phyloP scores from a whole-genome alignment of 2,113 vertebrate species.

The Nannospalax galili region DNA sequence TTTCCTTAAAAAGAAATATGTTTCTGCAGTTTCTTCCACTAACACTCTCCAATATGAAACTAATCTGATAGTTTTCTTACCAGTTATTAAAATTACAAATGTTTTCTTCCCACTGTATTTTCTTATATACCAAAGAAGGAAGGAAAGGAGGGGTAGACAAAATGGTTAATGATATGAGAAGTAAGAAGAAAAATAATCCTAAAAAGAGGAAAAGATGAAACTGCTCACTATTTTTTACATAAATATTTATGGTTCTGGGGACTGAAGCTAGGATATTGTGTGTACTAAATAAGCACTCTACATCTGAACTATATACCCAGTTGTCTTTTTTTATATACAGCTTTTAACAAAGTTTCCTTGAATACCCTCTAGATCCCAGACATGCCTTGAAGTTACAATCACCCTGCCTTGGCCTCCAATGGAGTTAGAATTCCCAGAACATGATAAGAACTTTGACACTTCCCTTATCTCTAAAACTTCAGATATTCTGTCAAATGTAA shows the following conservation, averaged over 20 bases:
- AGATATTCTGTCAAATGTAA: not conserved
- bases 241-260: not conserved
- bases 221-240: not conserved
- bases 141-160: not conserved
- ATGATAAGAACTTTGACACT: not conserved
- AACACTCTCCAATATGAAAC: not conserved
- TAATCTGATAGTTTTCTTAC: not conserved
- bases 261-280: not conserved
- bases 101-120: not conserved
- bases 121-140: not conserved
- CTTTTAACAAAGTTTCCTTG: not conserved
- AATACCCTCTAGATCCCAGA: not conserved
- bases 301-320: not conserved
- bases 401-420: not conserved
- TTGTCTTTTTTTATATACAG: not conserved
- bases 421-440: not conserved
- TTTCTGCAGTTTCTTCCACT: not conserved
- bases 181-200: not conserved
- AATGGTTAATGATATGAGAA: not conserved
- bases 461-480: not conserved
- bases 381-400: not conserved
- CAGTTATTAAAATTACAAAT: not conserved
- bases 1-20: not conserved
- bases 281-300: not conserved
- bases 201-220: not conserved